These are phyloP conservation scores for Pygathrix nemaeus DNA, from an alignment of 2,113 vertebrate genomes.

Conservation along the genomic window DNA sequence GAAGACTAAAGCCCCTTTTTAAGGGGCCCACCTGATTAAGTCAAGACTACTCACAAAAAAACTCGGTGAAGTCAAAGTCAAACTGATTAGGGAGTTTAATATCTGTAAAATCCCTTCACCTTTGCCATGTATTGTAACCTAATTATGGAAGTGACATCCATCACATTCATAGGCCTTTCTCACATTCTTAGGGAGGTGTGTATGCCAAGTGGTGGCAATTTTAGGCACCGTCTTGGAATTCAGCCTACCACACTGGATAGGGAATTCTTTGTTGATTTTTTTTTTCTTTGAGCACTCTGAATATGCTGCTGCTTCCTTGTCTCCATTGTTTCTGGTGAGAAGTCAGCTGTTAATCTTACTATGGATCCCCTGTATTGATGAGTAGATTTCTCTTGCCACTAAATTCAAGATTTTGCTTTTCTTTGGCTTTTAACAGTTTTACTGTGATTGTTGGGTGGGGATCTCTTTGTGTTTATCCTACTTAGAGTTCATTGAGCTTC, in stretches of 20 bases:
- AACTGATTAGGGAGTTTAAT: neutral
- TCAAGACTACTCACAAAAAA: neutral
- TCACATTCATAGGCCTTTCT: neutral
- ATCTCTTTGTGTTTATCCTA: neutral
- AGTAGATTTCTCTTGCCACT: neutral
- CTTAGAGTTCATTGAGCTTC: constrained; percentile 3
- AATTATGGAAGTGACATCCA: neutral
- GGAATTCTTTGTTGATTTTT: neutral
- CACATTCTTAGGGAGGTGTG: neutral
- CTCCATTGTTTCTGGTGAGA: neutral
- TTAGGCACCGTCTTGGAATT: neutral
- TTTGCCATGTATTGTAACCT: neutral
- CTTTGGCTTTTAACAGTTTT: neutral
- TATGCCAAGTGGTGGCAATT: neutral
- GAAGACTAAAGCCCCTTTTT: neutral
- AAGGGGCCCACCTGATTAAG: neutral
- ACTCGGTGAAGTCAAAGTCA: neutral
- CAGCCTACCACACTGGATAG: neutral
- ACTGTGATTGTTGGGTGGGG: neutral
- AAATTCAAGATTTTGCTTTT: neutral
- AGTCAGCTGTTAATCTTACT: neutral
- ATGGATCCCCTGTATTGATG: neutral
- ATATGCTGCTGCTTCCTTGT: neutral
- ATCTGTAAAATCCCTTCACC: neutral
- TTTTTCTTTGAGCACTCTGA: neutral